Evolutionary conservation across 2,113 vertebrate genomes (phyloP), one percentile per base, ranked within the genome.

Genomic region (Eclectus roratus): DNA sequence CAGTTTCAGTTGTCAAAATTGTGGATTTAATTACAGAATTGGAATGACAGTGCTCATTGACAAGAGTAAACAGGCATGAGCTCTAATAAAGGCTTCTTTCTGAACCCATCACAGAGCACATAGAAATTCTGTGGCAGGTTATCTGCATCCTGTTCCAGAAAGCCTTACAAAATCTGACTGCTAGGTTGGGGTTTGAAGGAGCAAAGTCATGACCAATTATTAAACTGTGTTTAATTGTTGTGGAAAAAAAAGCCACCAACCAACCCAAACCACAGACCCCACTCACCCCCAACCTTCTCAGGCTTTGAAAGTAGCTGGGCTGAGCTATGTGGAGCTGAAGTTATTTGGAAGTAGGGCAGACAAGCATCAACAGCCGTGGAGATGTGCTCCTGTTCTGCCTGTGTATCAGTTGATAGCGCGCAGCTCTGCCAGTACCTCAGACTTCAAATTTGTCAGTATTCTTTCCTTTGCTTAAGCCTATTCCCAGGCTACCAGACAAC

Each of bases 1-100:
- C 88, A 44, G 73, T 81, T 92, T 80, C 60, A 81, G 83, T 93
- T 89, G 86, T 94, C 96, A 91, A 8, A 92, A 79, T 76, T 78
- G 71, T 85, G 86, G 72, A 70, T 88, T 90, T 96, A 97, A 96
- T 95, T 90, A 93, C 76, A 93, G 85, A 95, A 95, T 93, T 85
- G 88, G 76, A 70, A 93, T 91, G 88, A 96, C 89, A 85, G 88
- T 49, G 82, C 79, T 96, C 6, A 0, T 68, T 69, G 81, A 73
- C n/a, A 71, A 56, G 65, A 71, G 74, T 91, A 84, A 96, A 83
- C 80, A 65, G 55, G 65, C 10, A 80, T 39, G 92, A 52, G 83
- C 81, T 82, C 61, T 79, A 92, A 96, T 95, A 64, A 96, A 94
- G 85, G 25, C 89, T 85, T 65, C 80, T 72, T 97, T 96, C 91